phyloP scores from a whole-genome alignment of 2,888 invertebrate species.

The Aricia artaxerxes region DNA sequence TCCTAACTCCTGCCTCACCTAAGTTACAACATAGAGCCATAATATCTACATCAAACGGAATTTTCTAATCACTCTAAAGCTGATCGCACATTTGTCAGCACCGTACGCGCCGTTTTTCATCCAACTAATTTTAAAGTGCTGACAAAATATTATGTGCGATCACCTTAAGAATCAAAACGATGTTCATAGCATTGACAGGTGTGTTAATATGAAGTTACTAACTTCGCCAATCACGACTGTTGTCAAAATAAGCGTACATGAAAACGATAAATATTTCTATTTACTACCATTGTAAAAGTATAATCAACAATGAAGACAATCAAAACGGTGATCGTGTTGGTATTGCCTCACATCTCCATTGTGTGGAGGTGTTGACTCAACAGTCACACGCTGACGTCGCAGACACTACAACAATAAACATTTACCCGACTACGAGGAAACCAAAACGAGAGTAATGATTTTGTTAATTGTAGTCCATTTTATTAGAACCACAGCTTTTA shows the following conservation, averaged over 20 bases:
- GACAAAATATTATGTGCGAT: too few relatives aligned
- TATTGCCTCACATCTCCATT: background rate
- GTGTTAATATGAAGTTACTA: too few relatives aligned
- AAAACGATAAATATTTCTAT: background rate
- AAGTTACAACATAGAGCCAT: background rate
- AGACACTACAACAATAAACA: background rate
- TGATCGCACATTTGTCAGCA: too few relatives aligned
- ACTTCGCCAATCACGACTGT: background rate
- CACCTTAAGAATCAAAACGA: too few relatives aligned
- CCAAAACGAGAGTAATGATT: too few relatives aligned
- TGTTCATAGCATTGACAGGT: too few relatives aligned
- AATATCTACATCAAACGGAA: too few relatives aligned
- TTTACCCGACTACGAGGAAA: background rate
- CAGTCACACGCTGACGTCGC: background rate
- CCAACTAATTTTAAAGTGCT: too few relatives aligned
- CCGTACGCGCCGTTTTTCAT: too few relatives aligned
- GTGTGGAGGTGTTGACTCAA: background rate
- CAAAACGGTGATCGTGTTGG: background rate
- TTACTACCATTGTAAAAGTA: background rate
- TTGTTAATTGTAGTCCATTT: too few relatives aligned
- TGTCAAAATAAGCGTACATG: background rate
- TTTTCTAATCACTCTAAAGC: too few relatives aligned
- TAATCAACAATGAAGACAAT: background rate
- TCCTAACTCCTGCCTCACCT: background rate
- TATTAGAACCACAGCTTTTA: too few relatives aligned